Base-by-base conservation (phyloP, 2,797 vertebrate species). In the Hyperoplus lanceolatus region DNA sequence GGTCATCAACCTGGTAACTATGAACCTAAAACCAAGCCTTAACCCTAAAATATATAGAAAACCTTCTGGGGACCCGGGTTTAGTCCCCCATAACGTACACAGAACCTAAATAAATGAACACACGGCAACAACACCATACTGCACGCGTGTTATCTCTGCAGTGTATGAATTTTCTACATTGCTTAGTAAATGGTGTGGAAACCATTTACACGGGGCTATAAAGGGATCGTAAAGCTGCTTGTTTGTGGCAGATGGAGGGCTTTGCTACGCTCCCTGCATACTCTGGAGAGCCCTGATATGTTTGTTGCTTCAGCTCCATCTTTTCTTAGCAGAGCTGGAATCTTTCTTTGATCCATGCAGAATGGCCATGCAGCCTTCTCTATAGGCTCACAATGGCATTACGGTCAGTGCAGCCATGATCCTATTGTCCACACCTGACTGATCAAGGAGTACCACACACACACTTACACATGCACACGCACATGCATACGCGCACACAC, bases 221-320 rank as follows among this genome's bases (percentile, higher is more conserved):
- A 91, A 79, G 36, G 84, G 88, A 87, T 60, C 29, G 76, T 82
- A 90, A 92, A 93, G 89, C 93, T 62, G 83, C 83, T 88, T 88
- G 89, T 79, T 86, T 76, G 76, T 73, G 73, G 63, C 81, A 82
- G 87, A 85, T 56, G 73, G 66, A 53, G 74, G 54, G 84, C 78
- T 87, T 90, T 87, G 73, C 38, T 48, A 29, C 5, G 67, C 85
- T 72, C 76, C 80, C 82, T 59, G 81, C 79, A 67, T 83, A 60
- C 69, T 80, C 92, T 93, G 94, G 76, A 90, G 80, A 73, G 42
- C 67, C 80, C 89, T 90, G 92, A 94, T 95, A 93, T 68, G 89
- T 89, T 94, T 93, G 92, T 93, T 89, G 62, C 76, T 70, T 77
- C 75, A 46, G 73, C 72, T 65, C 63, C 73, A 71, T 91, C 87